A percentile compares a stretch with the other conserved stretches of the same genome.
Conservation (phyloP, 2,888 invertebrate genomes). For the Platerodrilus igneus region DNA sequence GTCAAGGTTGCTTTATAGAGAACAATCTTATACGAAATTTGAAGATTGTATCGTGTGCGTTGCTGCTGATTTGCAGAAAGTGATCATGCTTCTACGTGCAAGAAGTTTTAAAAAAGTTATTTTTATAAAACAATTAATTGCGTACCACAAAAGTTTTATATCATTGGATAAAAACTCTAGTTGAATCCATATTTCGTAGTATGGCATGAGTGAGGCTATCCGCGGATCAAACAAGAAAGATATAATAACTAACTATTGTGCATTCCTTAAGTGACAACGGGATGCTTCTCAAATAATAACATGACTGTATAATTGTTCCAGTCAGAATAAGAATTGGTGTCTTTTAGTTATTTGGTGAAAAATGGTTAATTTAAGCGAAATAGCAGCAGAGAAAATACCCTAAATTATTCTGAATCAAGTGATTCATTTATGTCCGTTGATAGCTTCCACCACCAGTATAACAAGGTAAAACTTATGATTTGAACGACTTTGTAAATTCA, state of each 20-base stretch:
- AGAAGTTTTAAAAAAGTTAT: slow-evolving; percentile 12
- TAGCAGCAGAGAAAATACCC: slow-evolving; percentile 11
- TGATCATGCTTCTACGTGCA: slow-evolving; percentile 8
- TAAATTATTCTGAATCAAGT: slow-evolving; percentile 19
- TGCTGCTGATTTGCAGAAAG: slow-evolving; percentile 19
- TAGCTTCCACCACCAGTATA: too few relatives aligned
- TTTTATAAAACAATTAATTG: slow-evolving; percentile 10
- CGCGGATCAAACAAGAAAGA: too few relatives aligned
- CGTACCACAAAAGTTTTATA: slow-evolving; percentile 12
- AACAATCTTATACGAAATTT: slow-evolving; percentile 3
- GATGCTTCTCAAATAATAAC: slow-evolving; percentile 12
- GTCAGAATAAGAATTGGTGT: slow-evolving; percentile 20
- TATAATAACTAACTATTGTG: too few relatives aligned
- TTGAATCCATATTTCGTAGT: slow-evolving; percentile 5
- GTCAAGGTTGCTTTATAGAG: slow-evolving; percentile 11
- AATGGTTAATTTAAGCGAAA: slow-evolving; percentile 17
- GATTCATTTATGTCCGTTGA: too few relatives aligned
- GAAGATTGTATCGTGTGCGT: slow-evolving; percentile 15
- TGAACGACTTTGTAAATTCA: too few relatives aligned
- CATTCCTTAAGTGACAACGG: slow-evolving; percentile 7
- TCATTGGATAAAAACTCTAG: background rate
- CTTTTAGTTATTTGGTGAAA: slow-evolving; percentile 15
- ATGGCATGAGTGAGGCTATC: too few relatives aligned
- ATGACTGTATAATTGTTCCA: slow-evolving; percentile 15
- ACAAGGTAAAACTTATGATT: too few relatives aligned